A percentile compares a stretch with the other conserved stretches of the same genome.
phyloP scores from a whole-genome alignment of 1,140 invertebrate species.

The Drosophila mauritiana region DNA sequence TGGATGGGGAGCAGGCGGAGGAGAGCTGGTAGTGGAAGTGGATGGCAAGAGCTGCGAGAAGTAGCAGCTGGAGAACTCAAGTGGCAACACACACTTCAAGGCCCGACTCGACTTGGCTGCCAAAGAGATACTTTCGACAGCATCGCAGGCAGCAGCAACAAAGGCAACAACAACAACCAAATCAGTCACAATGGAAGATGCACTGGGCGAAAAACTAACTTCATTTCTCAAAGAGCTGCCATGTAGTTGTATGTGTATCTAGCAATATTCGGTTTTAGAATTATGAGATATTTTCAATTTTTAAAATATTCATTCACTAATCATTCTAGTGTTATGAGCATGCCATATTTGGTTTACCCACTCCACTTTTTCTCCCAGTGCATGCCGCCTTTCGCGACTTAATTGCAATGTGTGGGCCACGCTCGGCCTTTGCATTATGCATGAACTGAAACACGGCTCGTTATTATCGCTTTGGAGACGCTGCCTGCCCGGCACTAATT shows the following conservation, averaged over 20 bases:
- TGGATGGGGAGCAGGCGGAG: background rate
- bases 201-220: background rate
- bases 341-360: background rate
- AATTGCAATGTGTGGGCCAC: slow-evolving; percentile 68
- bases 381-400: slow-evolving; percentile 64
- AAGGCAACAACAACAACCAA: slow-evolving; percentile 23
- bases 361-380: slow-evolving; percentile 27
- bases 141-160: slow-evolving; percentile 40
- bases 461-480: slow-evolving; percentile 57
- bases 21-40: background rate
- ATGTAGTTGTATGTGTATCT: too few species aligned
- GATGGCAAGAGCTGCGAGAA: slow-evolving; percentile 18
- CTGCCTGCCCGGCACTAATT: slow-evolving; percentile 48
- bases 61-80: slow-evolving; percentile 59
- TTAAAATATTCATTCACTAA: too few species aligned
- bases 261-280: too few species aligned
- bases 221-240: background rate
- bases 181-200: slow-evolving; percentile 60
- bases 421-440: slow-evolving; percentile 70
- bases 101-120: slow-evolving; percentile 48
- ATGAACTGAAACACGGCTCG: slow-evolving; percentile 63
- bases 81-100: slow-evolving; percentile 76
- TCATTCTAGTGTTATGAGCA: too few species aligned
- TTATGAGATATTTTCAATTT: too few species aligned
- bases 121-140: slow-evolving; percentile 71